Base-by-base conservation (phyloP, 2,888 invertebrate genomes). In the Hermaeophaga mercurialis region DNA sequence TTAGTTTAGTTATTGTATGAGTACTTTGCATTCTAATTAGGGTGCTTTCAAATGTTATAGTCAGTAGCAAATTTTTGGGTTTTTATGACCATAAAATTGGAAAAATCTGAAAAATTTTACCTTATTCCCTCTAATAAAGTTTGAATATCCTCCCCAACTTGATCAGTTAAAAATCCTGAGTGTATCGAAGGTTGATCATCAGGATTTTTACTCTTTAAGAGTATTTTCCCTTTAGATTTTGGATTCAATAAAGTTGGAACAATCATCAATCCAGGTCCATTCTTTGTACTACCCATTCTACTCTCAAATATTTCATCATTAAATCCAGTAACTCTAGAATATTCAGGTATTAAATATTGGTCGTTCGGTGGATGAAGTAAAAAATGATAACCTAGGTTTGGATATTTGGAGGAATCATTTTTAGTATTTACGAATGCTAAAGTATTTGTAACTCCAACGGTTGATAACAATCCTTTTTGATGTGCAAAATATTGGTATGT, bases 141-240 rank as follows among this genome's bases (percentile, higher is more conserved):
- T 17, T 80, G 69, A 81, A 74, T 1, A 84, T 75, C 69, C 11
- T 85, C 80, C 0, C 76, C 88, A 50, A 79, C 73, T 0, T 75
- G 66, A 14, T 85, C 80, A 0, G 78, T 71, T 18, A 89, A 80
- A 71, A 88, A 89, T 66, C 87, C 86, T 1, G 86, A 78, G 64
- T 83, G 78, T 39, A 89, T 84, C 17, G 80, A 66, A 0, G 88
- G 88, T 48, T 81, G 76, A 4, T 85, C 83, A 18, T 76, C 71
- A 0, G 87, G 85, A 70, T 88, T 73, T 0, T 72, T 74, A 0
- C 82, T 82, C 34, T 73, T 72, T 9, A 90, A 72, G 54, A 78
- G 75, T 2, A 90, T 69, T 55, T 71, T 71, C n/a, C 86, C 86
- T 38, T 77, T 78, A 1, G 84, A 83, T 71, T 81, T 79, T 0